Percentiles rank a stretch among this genome's conserved stretches.
phyloP scores from a whole-genome alignment of 1,140 invertebrate species.

The Schlechtendalia chinensis region DNA sequence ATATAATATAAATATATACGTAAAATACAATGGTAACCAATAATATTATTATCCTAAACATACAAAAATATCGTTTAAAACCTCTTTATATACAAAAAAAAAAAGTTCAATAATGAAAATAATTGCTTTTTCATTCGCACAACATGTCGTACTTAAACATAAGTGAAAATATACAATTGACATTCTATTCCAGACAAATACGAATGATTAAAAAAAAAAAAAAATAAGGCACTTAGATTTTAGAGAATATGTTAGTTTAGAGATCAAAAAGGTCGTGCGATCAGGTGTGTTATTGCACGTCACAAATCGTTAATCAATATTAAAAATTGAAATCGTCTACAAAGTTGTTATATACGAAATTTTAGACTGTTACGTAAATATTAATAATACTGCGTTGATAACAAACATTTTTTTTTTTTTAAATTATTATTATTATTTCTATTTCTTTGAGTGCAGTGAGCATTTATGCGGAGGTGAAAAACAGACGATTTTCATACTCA shows the following conservation, averaged over 20 bases:
- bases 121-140: too few species aligned
- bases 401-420: not conserved
- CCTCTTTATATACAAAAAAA: not conserved
- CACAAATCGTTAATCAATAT: not conserved
- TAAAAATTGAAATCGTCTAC: not conserved
- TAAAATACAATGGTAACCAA: slow-evolving; percentile 46
- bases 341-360: not conserved
- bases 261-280: slow-evolving; percentile 34
- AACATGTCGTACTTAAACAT: not conserved
- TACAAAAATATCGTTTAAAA: slow-evolving; percentile 6
- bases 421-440: too few species aligned
- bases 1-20: not conserved
- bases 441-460: not conserved
- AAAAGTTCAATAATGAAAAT: slow-evolving; percentile 10
- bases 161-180: not conserved
- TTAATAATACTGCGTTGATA: not conserved
- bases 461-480: not conserved
- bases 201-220: slow-evolving; percentile 18
- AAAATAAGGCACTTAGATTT: slow-evolving; percentile 40
- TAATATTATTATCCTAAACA: slow-evolving; percentile 23
- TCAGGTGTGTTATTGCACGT: slow-evolving; percentile 12
- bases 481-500: not conserved
- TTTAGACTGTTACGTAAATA: not conserved
- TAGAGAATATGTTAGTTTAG: slow-evolving; percentile 16
- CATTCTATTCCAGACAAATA: slow-evolving; percentile 5